phyloP scores from a whole-genome alignment of 2,888 invertebrate species.

The Melinopterus prodromus region DNA sequence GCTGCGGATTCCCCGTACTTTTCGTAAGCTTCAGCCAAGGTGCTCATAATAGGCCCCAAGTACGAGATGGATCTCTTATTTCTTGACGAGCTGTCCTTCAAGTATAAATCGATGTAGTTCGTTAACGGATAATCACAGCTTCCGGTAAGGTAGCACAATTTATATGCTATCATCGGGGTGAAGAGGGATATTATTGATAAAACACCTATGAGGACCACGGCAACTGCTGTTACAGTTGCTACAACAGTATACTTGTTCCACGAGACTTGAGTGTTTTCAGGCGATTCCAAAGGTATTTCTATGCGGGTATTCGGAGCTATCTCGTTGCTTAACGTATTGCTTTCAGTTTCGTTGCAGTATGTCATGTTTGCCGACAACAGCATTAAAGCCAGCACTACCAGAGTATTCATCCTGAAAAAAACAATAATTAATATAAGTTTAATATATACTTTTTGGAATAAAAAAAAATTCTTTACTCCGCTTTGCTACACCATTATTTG shows the following conservation, averaged over 20 bases:
- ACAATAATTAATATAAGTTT: not conserved
- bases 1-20: constrained; percentile 48
- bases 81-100: constrained; percentile 14
- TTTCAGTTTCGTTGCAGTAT: not conserved
- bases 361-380: not conserved
- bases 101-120: constrained; percentile 49
- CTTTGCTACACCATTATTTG: too few species aligned
- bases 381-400: not conserved
- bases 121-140: constrained; percentile 52
- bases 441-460: too few species aligned
- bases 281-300: not conserved
- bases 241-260: constrained; percentile 48
- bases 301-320: not conserved
- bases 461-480: too few species aligned
- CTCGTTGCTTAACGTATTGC: constrained; percentile 5
- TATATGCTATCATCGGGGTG: constrained; percentile 53
- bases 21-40: constrained; percentile 54
- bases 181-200: constrained; percentile 48
- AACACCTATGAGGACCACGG: constrained; percentile 50
- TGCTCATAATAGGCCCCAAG: constrained; percentile 45
- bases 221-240: constrained; percentile 46
- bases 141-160: constrained; percentile 55
- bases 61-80: constrained; percentile 25
- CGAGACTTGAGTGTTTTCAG: constrained; percentile 30
- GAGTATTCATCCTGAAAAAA: not conserved